Conservation (phyloP, 2,113 vertebrate species). For the Toxotes chatareus region DNA sequence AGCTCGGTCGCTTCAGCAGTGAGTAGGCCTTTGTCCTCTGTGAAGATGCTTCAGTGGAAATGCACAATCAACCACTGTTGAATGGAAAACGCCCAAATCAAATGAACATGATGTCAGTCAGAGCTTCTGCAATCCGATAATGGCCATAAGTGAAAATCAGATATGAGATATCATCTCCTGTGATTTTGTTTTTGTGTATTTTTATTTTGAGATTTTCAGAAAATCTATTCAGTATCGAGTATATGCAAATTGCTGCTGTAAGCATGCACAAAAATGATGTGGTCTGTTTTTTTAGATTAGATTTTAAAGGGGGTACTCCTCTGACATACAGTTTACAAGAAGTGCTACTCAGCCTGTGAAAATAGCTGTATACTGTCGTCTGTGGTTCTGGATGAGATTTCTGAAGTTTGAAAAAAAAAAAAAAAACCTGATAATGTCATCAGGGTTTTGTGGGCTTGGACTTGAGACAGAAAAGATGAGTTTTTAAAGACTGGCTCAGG, state of each 20-base stretch:
- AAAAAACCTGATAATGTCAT: neutral
- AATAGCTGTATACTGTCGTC: neutral
- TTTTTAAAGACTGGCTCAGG: neutral
- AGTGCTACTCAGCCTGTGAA: neutral
- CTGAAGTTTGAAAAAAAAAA: neutral
- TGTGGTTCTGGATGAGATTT: too few species aligned
- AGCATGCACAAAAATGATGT: neutral
- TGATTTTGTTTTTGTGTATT: neutral
- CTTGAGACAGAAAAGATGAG: neutral
- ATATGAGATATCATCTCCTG: conserved; percentile 19
- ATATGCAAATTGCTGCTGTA: neutral
- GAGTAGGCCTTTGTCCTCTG: conserved; percentile 61
- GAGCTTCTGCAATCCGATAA: conserved; percentile 28
- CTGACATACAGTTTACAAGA: too few species aligned
- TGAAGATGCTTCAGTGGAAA: conserved; percentile 61
- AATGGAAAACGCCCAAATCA: conserved; percentile 39
- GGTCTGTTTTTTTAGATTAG: neutral
- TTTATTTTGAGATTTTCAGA: neutral
- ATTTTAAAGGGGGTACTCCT: neutral
- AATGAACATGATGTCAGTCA: conserved; percentile 31
- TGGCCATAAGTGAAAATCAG: neutral
- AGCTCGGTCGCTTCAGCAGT: conserved; percentile 15
- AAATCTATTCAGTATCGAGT: neutral
- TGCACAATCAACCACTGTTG: conserved; percentile 41
- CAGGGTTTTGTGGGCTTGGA: neutral